Base-by-base conservation (phyloP, 2,888 invertebrate species). In the Hirtodrosophila duncani region DNA sequence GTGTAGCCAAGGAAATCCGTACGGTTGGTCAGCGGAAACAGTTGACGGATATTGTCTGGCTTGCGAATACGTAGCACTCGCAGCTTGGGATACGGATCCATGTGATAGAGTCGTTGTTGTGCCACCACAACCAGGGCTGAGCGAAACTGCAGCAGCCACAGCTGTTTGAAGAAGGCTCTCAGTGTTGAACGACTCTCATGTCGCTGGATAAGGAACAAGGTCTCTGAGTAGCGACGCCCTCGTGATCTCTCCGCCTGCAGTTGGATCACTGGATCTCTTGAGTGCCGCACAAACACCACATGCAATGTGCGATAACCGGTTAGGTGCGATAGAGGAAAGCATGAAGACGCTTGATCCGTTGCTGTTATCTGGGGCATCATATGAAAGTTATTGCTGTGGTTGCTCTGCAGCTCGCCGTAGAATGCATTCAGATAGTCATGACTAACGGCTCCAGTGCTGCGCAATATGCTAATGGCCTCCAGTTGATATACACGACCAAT, bases 51-150 rank as follows among this genome's bases (percentile, higher is more conserved):
- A 11, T 49, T 23, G 8, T 38, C 39, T 13, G 14, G 0, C 6
- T 17, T 18, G 1, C 36, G 53, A 48, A 26, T 42, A 31, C 7
- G 16, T 14, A 49, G 16, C 1, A 75, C 50, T n/a, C 58, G 57
- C 2, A 78, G 2, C 0, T n/a, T 30, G 10, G 78, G 81, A 50
- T 81, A 77, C 0, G 77, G 81, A 53, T 78, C 67, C 59, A 77
- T 64, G 16, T 58, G 53, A 30, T 68, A 78, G n/a, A 70, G 43
- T 8, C 34, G 24, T 1, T 10, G 34, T 2, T 43, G 23, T 1
- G 34, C 62, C 17, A 66, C 38, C 43, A 78, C 48, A 3, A 74
- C 52, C 36, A 77, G 16, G 3, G 79, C 66, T 3, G 57, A 48
- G 3, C 75, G 68, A 16, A 63, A 78, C 5, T 75, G 67, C 3